Base-by-base conservation (phyloP, 2,888 invertebrate species). In the Listrodromus nycthemerus region DNA sequence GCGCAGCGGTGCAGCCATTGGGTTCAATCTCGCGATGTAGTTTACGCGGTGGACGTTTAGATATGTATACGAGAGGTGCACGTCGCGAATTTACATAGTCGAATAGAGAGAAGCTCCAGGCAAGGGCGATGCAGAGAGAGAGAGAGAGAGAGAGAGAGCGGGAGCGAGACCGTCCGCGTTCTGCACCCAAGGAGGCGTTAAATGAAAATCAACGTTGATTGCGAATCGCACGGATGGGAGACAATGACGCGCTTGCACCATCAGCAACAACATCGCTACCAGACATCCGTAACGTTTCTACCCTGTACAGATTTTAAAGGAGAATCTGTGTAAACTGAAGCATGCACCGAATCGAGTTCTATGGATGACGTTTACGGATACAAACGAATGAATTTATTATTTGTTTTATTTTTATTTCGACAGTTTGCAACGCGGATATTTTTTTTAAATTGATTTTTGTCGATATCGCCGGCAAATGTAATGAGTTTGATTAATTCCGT, bases 121-220 rank as follows among this genome's bases (percentile, higher is more conserved):
- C 55, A 21, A 21, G 21, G 10, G 27, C 30, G 65, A 55, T 16
- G 1, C 10, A 13, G 30, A 4, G 16, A 5, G 10, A 16, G 6
- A 27, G 13, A 13, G 30, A 4, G 16, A 5, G 10, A 16, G 6
- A 27, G 13, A 24, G 13, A 30, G 58, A 58, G n/a, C 24, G 58
- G 5, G 58, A 58, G 13, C 27, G 27, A 58, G 27, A 58, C 30
- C 24, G 24, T 58, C 16, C 30, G 58, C 58, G 58, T 30, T 58
- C 58, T 58, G 58, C 58, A 58, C 24, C 55, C 75, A 70, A 52
- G 76, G 55, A 76, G 65, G 76, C 81, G 76, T 76, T 70, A 55
- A 76, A 65, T 80, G 75, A 76, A 81, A 76, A 81, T 76, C 65
- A 81, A 66, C 65, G 80, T 65, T 75, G 80, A 81, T 75, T 75